phyloP scores from a whole-genome alignment of 2,797 vertebrate species.

The Lagothrix lagotricha region DNA sequence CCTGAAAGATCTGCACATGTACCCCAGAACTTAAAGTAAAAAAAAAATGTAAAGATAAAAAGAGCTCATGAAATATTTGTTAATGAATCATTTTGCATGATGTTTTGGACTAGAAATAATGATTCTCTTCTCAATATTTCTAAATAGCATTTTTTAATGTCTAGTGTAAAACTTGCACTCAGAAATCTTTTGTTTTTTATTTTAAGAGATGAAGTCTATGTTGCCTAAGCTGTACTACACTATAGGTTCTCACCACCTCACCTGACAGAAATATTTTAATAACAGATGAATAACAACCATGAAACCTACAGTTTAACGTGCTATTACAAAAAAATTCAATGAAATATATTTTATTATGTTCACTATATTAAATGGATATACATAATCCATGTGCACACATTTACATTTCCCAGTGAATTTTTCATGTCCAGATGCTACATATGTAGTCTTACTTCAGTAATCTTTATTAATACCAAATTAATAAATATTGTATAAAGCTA shows the following conservation, averaged over 20 bases:
- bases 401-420: background rate
- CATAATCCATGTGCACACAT: background rate
- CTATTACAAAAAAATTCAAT: background rate
- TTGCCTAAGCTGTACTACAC: background rate
- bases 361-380: background rate
- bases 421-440: background rate
- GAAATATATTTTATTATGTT: background rate
- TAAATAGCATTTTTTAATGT: background rate
- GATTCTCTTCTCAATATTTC: background rate
- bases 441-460: background rate
- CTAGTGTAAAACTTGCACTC: background rate
- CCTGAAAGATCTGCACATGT: too few relatives aligned
- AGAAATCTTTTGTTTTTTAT: background rate
- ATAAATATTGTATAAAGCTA: slow-evolving; percentile 34
- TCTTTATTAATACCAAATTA: slow-evolving; percentile 57
- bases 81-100: background rate
- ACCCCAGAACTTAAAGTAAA: too few relatives aligned
- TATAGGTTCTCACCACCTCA: background rate
- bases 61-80: background rate
- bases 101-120: background rate
- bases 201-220: background rate
- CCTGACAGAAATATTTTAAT: background rate
- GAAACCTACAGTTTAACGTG: background rate
- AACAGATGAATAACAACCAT: background rate
- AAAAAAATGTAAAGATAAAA: background rate